Percentiles rank a stretch among this genome's conserved stretches.
Evolutionary conservation across 2,797 vertebrate species (phyloP).

Genomic region (Paramormyrops hopkinsi): DNA sequence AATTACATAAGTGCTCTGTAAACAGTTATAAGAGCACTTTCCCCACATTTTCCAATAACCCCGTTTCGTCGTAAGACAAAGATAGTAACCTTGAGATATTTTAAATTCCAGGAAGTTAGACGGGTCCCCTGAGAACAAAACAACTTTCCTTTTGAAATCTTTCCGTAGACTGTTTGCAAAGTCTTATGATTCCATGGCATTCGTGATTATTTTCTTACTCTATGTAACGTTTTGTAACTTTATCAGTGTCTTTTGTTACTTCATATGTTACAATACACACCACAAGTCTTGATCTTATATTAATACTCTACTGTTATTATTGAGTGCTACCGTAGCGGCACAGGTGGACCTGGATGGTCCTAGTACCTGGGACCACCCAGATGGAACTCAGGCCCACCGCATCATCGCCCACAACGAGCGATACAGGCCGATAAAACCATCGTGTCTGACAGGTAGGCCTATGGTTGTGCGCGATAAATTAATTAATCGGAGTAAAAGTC

Average conservation of each 20-base stretch:
- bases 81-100: not conserved
- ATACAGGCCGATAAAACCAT: not conserved
- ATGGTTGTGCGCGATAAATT: not conserved
- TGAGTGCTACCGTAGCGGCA: not conserved
- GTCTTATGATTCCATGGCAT: not conserved
- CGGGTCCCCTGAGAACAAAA: not conserved
- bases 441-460: not conserved
- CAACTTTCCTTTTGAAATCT: not conserved
- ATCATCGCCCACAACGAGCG: not conserved
- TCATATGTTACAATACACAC: not conserved
- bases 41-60: not conserved
- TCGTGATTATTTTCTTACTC: not conserved
- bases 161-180: not conserved
- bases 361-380: not conserved
- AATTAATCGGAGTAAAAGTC: not conserved
- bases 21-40: constrained; percentile 3
- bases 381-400: not conserved
- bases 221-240: not conserved
- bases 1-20: not conserved
- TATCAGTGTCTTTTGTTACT: not conserved
- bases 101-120: not conserved
- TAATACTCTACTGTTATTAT: not conserved
- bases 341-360: not conserved
- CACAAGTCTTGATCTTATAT: not conserved
- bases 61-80: not conserved